These are phyloP conservation scores for Mergus octosetaceus DNA, from an alignment of 2,797 vertebrate genomes.

Conservation along the genomic window DNA sequence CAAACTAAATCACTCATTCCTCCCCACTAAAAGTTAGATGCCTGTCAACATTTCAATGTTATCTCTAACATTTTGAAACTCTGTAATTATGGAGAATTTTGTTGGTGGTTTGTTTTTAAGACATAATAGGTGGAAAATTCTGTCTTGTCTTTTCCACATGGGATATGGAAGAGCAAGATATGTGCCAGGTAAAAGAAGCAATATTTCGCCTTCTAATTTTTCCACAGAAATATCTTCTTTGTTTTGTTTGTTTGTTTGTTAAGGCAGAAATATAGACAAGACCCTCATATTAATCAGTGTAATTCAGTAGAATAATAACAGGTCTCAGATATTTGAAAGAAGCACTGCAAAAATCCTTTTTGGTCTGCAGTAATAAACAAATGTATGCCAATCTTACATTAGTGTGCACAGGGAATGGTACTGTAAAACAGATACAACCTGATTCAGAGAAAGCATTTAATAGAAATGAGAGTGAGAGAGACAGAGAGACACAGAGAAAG, in stretches of 20 bases:
- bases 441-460: neutral
- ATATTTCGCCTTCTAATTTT: neutral
- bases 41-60: slow-evolving; percentile 41
- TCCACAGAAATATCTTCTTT: neutral
- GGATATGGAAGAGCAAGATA: neutral
- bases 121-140: neutral
- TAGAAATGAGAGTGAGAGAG: too few species aligned
- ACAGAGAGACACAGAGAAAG: too few species aligned
- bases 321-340: neutral
- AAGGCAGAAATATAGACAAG: neutral
- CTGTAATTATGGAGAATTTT: slow-evolving; percentile 1
- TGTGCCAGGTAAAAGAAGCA: neutral
- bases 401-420: neutral
- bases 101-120: slow-evolving; percentile 21
- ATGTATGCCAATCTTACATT: neutral
- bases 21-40: slow-evolving; percentile 4
- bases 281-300: neutral
- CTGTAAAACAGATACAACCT: neutral
- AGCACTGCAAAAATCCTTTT: neutral
- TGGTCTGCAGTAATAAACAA: neutral
- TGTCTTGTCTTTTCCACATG: neutral
- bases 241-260: neutral
- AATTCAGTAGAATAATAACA: neutral
- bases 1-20: slow-evolving; percentile 5
- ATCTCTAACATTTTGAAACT: slow-evolving; percentile 13